Conservation (phyloP, 2,888 invertebrate genomes). For the Lasioglossum malachurum region DNA sequence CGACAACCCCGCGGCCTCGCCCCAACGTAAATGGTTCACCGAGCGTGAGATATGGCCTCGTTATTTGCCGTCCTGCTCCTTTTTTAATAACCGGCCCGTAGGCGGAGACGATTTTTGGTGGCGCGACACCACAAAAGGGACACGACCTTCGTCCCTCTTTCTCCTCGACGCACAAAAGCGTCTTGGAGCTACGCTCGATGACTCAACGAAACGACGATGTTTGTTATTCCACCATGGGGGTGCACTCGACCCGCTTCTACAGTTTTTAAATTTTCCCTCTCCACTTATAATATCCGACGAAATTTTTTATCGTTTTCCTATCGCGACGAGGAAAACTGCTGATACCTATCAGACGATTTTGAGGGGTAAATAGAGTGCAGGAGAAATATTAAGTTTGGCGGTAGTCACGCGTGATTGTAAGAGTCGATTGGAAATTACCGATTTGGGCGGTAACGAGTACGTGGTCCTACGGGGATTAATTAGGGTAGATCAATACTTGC, state of each 20-base stretch:
- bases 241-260: constrained; percentile 48
- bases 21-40: constrained; percentile 38
- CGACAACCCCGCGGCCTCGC: constrained; percentile 23
- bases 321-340: background rate
- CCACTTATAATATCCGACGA: background rate
- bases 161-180: constrained; percentile 57
- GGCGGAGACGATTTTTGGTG: constrained; percentile 45
- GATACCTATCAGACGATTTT: background rate
- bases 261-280: constrained; percentile 1
- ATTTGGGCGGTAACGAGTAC: background rate
- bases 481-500: background rate
- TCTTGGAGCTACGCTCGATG: constrained; percentile 55
- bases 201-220: constrained; percentile 59
- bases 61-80: constrained; percentile 37
- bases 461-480: background rate
- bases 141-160: constrained; percentile 47
- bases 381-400: background rate
- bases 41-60: constrained; percentile 59
- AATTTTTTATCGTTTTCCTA: constrained; percentile 33
- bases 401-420: background rate
- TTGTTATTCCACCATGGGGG: constrained; percentile 43
- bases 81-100: constrained; percentile 57
- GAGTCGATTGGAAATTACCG: background rate
- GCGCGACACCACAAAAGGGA: constrained; percentile 44
- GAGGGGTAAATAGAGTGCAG: background rate